Conservation (phyloP, 2,888 invertebrate species). For the Acronicta leporina region DNA sequence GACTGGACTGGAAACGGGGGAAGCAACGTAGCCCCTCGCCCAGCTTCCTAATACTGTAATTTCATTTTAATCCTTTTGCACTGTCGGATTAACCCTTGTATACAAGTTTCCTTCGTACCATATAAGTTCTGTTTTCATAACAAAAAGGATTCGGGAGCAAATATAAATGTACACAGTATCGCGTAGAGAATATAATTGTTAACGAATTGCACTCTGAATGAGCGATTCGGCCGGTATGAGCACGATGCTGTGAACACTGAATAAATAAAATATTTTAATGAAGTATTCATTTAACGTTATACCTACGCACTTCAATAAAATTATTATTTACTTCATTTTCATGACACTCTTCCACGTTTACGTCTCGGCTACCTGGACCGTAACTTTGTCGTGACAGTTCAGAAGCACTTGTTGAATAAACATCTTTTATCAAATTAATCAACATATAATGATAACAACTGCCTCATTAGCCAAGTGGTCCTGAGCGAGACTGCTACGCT, state of each 20-base stretch:
- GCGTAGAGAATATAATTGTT: constrained; percentile 55
- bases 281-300: constrained; percentile 17
- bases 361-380: constrained; percentile 2
- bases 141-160: constrained; percentile 47
- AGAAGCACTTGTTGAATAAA: constrained; percentile 1
- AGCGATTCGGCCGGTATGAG: constrained; percentile 52
- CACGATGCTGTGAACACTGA: constrained; percentile 21
- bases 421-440: no score
- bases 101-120: constrained; percentile 44
- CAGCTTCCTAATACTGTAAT: constrained; percentile 64
- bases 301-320: constrained; percentile 4
- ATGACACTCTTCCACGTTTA: neutral
- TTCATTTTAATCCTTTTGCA: constrained; percentile 66
- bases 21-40: constrained; percentile 50
- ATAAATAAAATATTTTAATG: constrained; percentile 32
- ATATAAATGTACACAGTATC: constrained; percentile 51
- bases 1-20: constrained; percentile 68
- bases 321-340: constrained; percentile 1
- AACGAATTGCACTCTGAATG: constrained; percentile 60
- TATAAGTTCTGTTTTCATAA: constrained; percentile 47
- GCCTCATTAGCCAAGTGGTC: no score
- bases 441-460: no score
- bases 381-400: neutral
- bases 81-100: constrained; percentile 57
- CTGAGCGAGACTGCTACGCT: no score